A percentile compares a stretch with the other conserved stretches of the same genome.
Conservation (phyloP, 2,797 vertebrate genomes). For the Podarcis lilfordi region DNA sequence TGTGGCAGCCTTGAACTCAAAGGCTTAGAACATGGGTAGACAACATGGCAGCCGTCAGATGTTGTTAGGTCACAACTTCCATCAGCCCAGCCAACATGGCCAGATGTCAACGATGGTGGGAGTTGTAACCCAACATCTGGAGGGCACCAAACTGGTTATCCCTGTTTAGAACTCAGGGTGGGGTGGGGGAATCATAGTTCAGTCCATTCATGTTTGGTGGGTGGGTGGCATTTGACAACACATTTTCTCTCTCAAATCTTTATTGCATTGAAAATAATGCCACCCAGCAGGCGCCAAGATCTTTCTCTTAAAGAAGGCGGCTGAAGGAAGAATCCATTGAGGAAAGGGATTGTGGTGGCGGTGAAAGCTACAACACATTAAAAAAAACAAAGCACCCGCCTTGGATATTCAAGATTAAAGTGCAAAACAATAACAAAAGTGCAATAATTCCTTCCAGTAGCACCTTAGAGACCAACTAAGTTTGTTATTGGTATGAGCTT, state of each 20-base stretch:
- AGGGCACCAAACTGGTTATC: neutral
- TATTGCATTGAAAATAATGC: slow-evolving; percentile 26
- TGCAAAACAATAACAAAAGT: neutral
- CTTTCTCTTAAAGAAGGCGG: slow-evolving; percentile 21
- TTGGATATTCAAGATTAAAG: neutral
- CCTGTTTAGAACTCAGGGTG: neutral
- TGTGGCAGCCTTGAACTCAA: slow-evolving; percentile 47
- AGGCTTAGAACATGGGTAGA: slow-evolving; percentile 12
- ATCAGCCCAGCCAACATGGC: neutral
- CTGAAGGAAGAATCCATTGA: neutral
- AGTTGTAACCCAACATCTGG: neutral
- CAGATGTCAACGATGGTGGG: neutral
- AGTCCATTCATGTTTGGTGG: neutral
- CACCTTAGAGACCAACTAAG: too few relatives aligned
- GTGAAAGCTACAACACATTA: neutral
- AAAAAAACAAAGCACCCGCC: neutral
- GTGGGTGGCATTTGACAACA: slow-evolving; percentile 68
- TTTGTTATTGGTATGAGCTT: too few relatives aligned
- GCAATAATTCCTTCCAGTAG: too few relatives aligned
- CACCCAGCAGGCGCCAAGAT: neutral
- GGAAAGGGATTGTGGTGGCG: neutral
- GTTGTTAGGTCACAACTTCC: neutral
- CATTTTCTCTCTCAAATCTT: slow-evolving; percentile 59
- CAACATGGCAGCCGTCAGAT: neutral
- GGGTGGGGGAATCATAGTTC: neutral